phyloP scores from a whole-genome alignment of 1,140 invertebrate genomes.

The Arctopsyche grandis region DNA sequence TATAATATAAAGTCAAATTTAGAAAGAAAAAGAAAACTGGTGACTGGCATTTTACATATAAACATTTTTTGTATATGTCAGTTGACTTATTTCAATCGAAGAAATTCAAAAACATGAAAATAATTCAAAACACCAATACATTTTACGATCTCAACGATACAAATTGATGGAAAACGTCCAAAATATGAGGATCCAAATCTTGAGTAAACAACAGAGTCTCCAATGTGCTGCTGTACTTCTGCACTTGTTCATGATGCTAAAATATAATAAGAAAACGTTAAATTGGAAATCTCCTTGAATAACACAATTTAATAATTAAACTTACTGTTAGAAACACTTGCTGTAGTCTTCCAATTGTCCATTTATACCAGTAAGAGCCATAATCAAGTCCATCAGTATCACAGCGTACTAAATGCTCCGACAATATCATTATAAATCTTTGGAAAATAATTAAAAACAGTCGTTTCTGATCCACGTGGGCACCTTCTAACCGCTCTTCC shows the following conservation, averaged over 20 bases:
- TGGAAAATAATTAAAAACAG: constrained; percentile 98
- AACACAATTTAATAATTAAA: constrained; percentile 48
- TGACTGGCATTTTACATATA: neutral
- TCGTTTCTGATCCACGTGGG: constrained; percentile 96
- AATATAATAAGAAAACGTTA: constrained; percentile 58
- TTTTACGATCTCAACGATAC: constrained; percentile 67
- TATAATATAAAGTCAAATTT: no score
- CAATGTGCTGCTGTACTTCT: constrained; percentile 93
- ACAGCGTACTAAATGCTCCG: constrained; percentile 93
- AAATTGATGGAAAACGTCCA: constrained; percentile 98
- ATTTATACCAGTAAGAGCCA: constrained; percentile 96
- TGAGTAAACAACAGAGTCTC: constrained; percentile 96
- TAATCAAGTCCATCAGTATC: constrained; percentile 94
- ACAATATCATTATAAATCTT: constrained; percentile 98
- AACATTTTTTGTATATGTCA: neutral
- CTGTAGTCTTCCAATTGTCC: constrained; percentile 93
- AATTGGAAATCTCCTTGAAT: neutral
- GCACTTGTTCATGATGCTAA: constrained; percentile 97
- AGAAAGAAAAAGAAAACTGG: neutral
- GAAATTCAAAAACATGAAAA: neutral
- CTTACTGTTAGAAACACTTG: constrained; percentile 95
- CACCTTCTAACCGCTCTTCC: constrained; percentile 94
- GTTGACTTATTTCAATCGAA: neutral
- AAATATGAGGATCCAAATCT: constrained; percentile 94
- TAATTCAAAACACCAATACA: neutral